These are phyloP conservation scores for Alca torda DNA, from an alignment of 2,797 vertebrate species.

Conservation along the genomic window DNA sequence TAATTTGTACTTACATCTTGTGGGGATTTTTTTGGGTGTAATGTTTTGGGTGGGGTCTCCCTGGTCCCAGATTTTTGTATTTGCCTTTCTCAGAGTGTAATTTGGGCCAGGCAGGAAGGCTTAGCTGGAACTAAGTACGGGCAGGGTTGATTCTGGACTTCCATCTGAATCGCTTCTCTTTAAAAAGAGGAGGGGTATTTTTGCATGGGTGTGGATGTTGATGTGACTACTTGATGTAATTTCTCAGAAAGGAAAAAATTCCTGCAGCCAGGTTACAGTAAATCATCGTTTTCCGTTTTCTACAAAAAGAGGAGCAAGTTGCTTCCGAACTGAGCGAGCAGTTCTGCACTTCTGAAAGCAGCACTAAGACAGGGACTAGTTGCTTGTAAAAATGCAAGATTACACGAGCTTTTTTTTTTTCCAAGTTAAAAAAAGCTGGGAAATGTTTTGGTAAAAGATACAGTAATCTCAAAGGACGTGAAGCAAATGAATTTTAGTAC, in stretches of 20 bases:
- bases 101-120: neutral
- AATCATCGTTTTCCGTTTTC: neutral
- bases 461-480: neutral
- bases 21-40: neutral
- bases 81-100: neutral
- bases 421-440: neutral
- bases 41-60: fast-evolving
- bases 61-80: neutral
- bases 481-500: neutral
- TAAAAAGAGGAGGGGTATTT: neutral
- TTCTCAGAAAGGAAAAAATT: neutral
- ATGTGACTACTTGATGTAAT: neutral
- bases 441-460: neutral
- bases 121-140: neutral
- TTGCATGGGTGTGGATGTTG: neutral
- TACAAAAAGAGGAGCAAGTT: neutral
- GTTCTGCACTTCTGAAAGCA: neutral
- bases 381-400: neutral
- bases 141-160: neutral
- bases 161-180: neutral
- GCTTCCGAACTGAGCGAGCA: neutral
- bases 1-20: neutral
- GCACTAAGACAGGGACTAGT: neutral
- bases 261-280: neutral
- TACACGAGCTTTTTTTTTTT: neutral